phyloP scores from a whole-genome alignment of 2,888 invertebrate species.

The Prionchulus punctatus region DNA sequence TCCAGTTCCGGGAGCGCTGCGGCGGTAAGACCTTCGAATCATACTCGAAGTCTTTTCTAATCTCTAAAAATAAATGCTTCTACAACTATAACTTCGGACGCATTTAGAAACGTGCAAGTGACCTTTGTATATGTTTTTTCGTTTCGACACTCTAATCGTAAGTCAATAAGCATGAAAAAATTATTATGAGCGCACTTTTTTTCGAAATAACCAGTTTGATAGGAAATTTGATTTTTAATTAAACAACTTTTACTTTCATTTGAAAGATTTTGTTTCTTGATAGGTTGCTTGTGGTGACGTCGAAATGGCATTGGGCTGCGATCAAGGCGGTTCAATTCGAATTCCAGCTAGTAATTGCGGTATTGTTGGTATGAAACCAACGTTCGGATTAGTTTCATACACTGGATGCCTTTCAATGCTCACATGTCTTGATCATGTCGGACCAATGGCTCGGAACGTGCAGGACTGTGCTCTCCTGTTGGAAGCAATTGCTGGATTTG shows the following conservation, averaged over 20 bases:
- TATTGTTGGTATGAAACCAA: slow-evolving; percentile 31
- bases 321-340: slow-evolving; percentile 32
- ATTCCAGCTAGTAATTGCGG: slow-evolving; percentile 29
- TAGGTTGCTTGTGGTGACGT: slow-evolving; percentile 24
- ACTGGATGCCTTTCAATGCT: slow-evolving; percentile 26
- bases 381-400: slow-evolving; percentile 30
- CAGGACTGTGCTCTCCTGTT: slow-evolving; percentile 28
- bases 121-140: no score
- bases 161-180: no score
- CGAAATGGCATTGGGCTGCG: slow-evolving; percentile 30
- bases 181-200: no score
- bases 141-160: no score
- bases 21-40: no score
- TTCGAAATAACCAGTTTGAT: no score
- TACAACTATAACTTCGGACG: no score
- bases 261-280: not conserved
- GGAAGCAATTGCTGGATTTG: slow-evolving; percentile 21
- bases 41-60: no score
- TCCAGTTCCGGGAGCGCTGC: slow-evolving; percentile 28
- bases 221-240: not conserved
- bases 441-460: slow-evolving; percentile 31
- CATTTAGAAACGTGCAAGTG: no score
- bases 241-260: not conserved
- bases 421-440: slow-evolving; percentile 25
- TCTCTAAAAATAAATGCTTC: no score